These are phyloP conservation scores for Callospermophilus lateralis DNA, from an alignment of 2,113 vertebrate species.

Conservation along the genomic window DNA sequence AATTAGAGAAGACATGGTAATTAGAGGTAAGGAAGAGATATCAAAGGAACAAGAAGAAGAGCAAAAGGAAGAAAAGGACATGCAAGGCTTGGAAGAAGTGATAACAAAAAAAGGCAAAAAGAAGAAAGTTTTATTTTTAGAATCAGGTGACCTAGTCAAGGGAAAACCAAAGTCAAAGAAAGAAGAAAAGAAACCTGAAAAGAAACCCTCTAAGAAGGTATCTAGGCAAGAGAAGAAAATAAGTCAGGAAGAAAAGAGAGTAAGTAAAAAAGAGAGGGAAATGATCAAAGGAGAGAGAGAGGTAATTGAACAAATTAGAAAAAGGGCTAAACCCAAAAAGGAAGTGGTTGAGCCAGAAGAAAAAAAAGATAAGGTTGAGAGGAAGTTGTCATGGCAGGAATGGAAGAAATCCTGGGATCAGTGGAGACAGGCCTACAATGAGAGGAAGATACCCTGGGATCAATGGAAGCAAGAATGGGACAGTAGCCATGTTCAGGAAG, in stretches of 20 bases:
- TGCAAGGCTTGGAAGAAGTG: neutral
- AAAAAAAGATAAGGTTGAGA: neutral
- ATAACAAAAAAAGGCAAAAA: slow-evolving; percentile 7
- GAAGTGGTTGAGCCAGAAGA: neutral
- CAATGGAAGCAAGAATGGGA: slow-evolving; percentile 59
- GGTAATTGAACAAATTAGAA: neutral
- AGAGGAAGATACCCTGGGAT: neutral
- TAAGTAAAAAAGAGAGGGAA: neutral
- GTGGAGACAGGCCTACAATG: neutral
- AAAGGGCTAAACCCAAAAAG: neutral
- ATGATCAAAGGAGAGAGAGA: neutral
- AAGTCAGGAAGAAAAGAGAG: neutral
- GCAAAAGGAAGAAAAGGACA: neutral
- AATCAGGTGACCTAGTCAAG: neutral
- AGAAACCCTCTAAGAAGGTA: neutral
- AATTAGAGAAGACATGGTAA: slow-evolving; percentile 1
- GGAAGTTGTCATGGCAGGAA: neutral
- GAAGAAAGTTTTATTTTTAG: slow-evolving; percentile 51
- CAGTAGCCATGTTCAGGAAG: neutral
- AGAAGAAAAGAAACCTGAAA: slow-evolving; percentile 31
- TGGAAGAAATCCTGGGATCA: slow-evolving; percentile 65
- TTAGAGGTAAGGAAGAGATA: neutral
- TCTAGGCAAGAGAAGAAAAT: neutral
- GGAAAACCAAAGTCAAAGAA: slow-evolving; percentile 1
- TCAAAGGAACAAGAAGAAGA: neutral